Base-by-base conservation (phyloP, 1,140 invertebrate species). In the Trichomalopsis sarcophagae region DNA sequence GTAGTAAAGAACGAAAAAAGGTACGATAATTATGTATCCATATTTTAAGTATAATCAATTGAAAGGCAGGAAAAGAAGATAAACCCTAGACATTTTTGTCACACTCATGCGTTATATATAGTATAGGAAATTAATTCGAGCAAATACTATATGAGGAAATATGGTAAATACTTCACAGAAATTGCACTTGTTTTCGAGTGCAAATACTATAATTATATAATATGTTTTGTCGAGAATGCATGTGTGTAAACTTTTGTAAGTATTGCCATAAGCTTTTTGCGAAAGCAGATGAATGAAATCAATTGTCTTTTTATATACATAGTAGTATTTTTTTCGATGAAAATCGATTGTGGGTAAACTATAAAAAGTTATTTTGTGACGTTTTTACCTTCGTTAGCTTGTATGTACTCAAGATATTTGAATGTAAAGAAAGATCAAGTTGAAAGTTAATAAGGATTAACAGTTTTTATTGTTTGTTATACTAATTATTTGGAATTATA, bases 91-190 rank as follows among this genome's bases (percentile, higher is more conserved):
- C 90, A 88, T 89, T 89, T 84, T 86, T 89, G 87, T 82, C 88
- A 86, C 88, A 86, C 90, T 90, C 88, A 88, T 84, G 84, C 89
- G 89, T 90, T 27, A 36, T 6, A 4, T 90, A 90, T 88, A 82
- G 74, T 90, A 89, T 89, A 69, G 47, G 62, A 69, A 69, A 27
- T 11, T 69, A 14, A 55, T 4, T 55, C 50, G 50, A 55, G 50
- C 14, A 55, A 55, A 17, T 17, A 14, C 47, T 50, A 13, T 11
- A 17, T 27, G 27, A 50, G 14, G 17, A 55, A 3, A 14, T 55
- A 10, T 21, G 1, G 50, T 5, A 17, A 55, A 17, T 50, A 50
- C 47, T 55, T 17, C 5, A 17, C 50, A 21, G 13, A 17, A 9
- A 55, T 55, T 55, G 17, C 55, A 62, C 21, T 62, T 62, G 55